Evolutionary conservation across 2,113 vertebrate species (phyloP).

Genomic region (Chamaetylas fuelleborni): DNA sequence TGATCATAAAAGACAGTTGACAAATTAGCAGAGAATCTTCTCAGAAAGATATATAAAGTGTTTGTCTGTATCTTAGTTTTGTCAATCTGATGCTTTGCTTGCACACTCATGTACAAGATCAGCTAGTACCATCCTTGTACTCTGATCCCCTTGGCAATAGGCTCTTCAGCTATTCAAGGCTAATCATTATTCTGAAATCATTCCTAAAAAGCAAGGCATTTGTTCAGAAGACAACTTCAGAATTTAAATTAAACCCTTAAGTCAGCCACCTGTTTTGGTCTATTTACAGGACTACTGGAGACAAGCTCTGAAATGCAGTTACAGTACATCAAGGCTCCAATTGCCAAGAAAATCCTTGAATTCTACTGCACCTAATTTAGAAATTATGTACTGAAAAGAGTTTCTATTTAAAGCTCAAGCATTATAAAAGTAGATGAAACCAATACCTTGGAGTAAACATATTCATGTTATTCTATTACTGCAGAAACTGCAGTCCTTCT

Average conservation of each 20-base stretch:
- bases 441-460: background rate
- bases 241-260: constrained; percentile 45
- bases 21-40: background rate
- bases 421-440: constrained; percentile 1
- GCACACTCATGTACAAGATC: background rate
- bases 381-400: constrained; percentile 14
- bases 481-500: background rate
- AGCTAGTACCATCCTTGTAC: background rate
- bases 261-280: constrained; percentile 46
- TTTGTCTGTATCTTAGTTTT: background rate
- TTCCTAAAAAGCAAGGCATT: constrained; percentile 44
- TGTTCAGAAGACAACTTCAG: constrained; percentile 41
- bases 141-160: background rate
- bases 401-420: constrained; percentile 4
- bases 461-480: background rate
- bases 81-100: background rate
- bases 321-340: constrained; percentile 3
- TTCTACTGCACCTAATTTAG: constrained; percentile 33
- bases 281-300: constrained; percentile 45
- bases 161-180: background rate
- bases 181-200: constrained; percentile 36
- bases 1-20: background rate
- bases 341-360: constrained; percentile 46
- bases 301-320: constrained; percentile 24
- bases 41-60: background rate